Evolutionary conservation across 2,797 vertebrate genomes (phyloP), one percentile per base, ranked within the genome.

Genomic region (Rhinatrema bivittatum): DNA sequence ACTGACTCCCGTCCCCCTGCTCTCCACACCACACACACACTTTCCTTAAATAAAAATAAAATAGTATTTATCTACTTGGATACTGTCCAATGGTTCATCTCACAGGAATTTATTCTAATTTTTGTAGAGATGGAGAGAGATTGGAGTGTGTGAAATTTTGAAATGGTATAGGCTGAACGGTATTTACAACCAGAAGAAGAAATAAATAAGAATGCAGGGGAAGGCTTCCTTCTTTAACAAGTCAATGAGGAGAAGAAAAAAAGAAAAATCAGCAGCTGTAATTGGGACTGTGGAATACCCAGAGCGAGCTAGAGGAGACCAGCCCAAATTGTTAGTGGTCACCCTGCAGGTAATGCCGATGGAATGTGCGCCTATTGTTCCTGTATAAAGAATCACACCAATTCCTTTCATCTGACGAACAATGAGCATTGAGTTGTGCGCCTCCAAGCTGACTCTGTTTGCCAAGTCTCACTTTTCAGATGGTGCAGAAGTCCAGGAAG

Each of bases 1-100:
- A n/a, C n/a, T n/a, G n/a, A n/a, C n/a, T n/a, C 28, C 38, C 12
- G 42, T 27, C 31, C 20, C 6, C 7, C 24, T 41, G 49, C 49
- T 54, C 52, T n/a, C n/a, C n/a, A n/a, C n/a, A n/a, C n/a, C n/a
- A n/a, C 47, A 14, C 39, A 25, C 33, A 55, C 27, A 49, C 10
- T 12, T 6, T 27, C 12, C 2, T 0, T 33, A 18, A 38, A 46
- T 23, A 45, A 46, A 39, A 32, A 32, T 25, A 15, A 5, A 8
- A n/a, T 5, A 31, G 15, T 33, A 41, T 27, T 19, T 37, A 26
- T 33, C n/a, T n/a, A n/a, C n/a, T n/a, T n/a, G n/a, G n/a, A n/a
- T n/a, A n/a, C n/a, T n/a, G n/a, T n/a, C n/a, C n/a, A n/a, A n/a
- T n/a, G n/a, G n/a, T n/a, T n/a, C n/a, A n/a, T n/a, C n/a, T n/a